phyloP scores from a whole-genome alignment of 2,888 invertebrate genomes.

The Chaitophorus viminalis region DNA sequence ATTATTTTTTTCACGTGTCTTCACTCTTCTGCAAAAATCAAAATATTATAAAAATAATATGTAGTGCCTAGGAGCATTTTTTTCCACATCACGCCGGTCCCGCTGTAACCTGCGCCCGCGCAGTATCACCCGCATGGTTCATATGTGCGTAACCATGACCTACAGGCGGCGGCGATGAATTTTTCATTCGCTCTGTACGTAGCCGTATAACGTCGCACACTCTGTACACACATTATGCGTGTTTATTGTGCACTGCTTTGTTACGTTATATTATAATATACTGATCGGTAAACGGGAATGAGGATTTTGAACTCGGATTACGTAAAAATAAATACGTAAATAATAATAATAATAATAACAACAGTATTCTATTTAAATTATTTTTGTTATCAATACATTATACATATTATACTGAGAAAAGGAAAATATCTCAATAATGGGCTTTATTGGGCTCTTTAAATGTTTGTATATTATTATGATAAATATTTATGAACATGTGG shows the following conservation, averaged over 20 bases:
- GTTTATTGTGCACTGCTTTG: too few relatives aligned
- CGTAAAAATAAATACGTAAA: background rate
- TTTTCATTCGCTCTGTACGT: background rate
- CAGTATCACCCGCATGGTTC: conserved; percentile 26
- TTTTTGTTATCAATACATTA: background rate
- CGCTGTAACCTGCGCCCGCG: background rate
- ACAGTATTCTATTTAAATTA: background rate
- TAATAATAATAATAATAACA: background rate
- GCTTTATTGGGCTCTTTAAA: too few relatives aligned
- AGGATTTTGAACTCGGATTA: background rate
- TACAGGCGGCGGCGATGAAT: conserved; percentile 26
- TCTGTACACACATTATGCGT: too few relatives aligned
- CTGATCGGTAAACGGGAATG: background rate
- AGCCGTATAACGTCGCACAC: background rate
- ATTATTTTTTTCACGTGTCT: background rate
- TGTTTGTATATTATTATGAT: too few relatives aligned
- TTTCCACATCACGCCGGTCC: background rate
- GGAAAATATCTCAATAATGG: too few relatives aligned
- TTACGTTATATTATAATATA: too few relatives aligned
- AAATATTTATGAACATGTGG: background rate
- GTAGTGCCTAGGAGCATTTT: background rate
- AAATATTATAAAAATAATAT: background rate
- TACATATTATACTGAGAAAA: too few relatives aligned
- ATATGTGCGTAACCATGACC: conserved; percentile 58
- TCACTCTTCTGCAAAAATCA: background rate